Evolutionary conservation across 2,888 invertebrate genomes (phyloP).

Genomic region (Frankliniella intonsa): DNA sequence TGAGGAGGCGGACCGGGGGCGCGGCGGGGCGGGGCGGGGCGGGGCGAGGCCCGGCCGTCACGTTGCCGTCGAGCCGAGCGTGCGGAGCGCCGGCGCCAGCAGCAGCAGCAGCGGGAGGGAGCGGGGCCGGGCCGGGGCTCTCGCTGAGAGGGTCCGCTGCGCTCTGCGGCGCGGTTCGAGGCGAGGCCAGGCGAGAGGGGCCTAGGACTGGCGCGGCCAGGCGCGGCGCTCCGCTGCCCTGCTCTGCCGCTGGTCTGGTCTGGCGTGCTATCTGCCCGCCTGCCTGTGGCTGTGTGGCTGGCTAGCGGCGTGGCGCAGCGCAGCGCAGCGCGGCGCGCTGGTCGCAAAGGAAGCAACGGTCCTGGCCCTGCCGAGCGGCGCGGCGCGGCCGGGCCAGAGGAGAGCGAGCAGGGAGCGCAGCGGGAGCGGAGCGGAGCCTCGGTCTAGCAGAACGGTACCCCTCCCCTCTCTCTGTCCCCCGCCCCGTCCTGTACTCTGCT

Average conservation of each 20-base stretch:
- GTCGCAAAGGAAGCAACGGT: neutral
- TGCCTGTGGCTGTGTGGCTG: too few relatives aligned
- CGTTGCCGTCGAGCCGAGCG: too few relatives aligned
- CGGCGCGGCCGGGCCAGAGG: neutral
- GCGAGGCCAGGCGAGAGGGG: too few relatives aligned
- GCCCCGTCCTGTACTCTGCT: too few relatives aligned
- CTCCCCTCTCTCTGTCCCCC: neutral
- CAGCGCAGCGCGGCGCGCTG: neutral
- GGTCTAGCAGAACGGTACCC: neutral
- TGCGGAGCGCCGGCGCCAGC: neutral
- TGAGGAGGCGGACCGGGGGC: neutral
- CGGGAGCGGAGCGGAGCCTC: neutral
- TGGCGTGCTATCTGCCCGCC: neutral
- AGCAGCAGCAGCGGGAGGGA: too few relatives aligned
- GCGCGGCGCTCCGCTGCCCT: too few relatives aligned
- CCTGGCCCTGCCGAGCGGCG: neutral
- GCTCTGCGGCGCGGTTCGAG: neutral
- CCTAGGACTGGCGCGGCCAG: too few relatives aligned
- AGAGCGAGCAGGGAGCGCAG: neutral
- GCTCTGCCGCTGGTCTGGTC: neutral
- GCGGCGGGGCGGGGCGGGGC: neutral
- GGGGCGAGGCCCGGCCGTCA: neutral
- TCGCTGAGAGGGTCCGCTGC: neutral
- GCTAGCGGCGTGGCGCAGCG: too few relatives aligned
- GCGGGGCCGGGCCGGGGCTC: neutral